phyloP scores from a whole-genome alignment of 2,113 vertebrate species.

The Salminus brasiliensis region DNA sequence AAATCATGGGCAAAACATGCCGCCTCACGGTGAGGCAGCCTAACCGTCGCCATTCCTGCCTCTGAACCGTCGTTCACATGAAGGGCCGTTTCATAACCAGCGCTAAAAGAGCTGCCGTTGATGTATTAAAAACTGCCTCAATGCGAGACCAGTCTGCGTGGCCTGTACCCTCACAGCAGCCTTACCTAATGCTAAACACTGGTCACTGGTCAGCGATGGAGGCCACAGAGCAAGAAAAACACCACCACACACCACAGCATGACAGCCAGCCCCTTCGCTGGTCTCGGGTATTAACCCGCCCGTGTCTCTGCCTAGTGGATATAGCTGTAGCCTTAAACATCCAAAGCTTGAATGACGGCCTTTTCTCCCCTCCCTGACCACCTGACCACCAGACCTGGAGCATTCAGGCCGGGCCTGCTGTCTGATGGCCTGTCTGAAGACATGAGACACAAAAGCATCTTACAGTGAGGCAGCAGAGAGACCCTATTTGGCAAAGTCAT shows the following conservation, averaged over 20 bases:
- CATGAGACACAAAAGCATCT: constrained; percentile 11
- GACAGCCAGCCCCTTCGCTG: background rate
- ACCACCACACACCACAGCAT: background rate
- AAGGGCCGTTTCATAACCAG: constrained; percentile 43
- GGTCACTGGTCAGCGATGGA: no score
- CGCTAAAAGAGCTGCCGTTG: background rate
- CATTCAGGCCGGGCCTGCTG: no score
- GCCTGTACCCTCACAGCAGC: constrained; percentile 26
- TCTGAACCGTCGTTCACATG: background rate
- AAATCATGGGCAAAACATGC: background rate
- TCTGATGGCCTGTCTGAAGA: no score
- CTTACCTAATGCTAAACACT: background rate
- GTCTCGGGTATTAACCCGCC: no score
- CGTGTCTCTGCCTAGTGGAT: no score
- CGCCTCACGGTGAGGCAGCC: background rate
- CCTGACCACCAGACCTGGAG: no score
- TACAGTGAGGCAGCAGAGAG: background rate
- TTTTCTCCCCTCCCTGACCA: no score
- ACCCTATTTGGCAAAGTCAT: constrained; percentile 47
- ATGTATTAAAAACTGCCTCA: constrained; percentile 33
- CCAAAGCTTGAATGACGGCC: no score
- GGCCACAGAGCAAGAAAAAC: background rate
- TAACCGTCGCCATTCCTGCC: background rate
- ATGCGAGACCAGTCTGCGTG: constrained; percentile 15
- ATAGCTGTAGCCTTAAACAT: no score